Percentiles rank a stretch among this genome's conserved stretches.
Conservation (phyloP, 2,797 vertebrate genomes). For the Pogonophryne albipinna region DNA sequence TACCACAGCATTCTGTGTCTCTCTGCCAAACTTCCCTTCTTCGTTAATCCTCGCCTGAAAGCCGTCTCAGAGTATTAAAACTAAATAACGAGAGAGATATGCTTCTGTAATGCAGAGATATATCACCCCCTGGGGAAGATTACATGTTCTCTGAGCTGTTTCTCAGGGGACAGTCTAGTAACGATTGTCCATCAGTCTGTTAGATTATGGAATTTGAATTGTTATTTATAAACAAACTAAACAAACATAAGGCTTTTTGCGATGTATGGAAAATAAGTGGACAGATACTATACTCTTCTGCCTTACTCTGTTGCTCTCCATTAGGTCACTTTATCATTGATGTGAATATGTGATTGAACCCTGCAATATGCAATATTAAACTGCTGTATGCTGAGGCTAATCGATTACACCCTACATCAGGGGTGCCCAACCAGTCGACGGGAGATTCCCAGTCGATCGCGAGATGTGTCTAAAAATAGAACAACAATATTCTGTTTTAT, state of each 20-base stretch:
- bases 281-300: slow-evolving; percentile 9
- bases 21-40: slow-evolving; percentile 37
- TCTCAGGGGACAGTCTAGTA: slow-evolving; percentile 15
- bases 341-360: slow-evolving; percentile 33
- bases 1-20: slow-evolving; percentile 23
- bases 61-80: slow-evolving; percentile 61
- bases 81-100: slow-evolving; percentile 55
- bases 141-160: slow-evolving; percentile 31
- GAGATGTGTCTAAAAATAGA: no score
- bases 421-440: no score
- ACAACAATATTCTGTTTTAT: no score
- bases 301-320: slow-evolving; percentile 11
- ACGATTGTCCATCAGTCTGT: slow-evolving; percentile 20
- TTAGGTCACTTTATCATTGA: slow-evolving; percentile 32
- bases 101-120: slow-evolving; percentile 33
- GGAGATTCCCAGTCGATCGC: no score
- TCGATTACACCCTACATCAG: slow-evolving; percentile 50
- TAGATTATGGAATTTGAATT: slow-evolving; percentile 42
- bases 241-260: not conserved
- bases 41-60: slow-evolving; percentile 56
- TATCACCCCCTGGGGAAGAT: slow-evolving; percentile 50
- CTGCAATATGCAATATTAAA: slow-evolving; percentile 32
- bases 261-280: not conserved
- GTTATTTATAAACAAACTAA: slow-evolving; percentile 15
- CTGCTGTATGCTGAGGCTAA: slow-evolving; percentile 40